A percentile compares a stretch with the other conserved stretches of the same genome.
These are phyloP conservation scores for Candoia aspera DNA, from an alignment of 2,113 vertebrate species.

Conservation along the genomic window DNA sequence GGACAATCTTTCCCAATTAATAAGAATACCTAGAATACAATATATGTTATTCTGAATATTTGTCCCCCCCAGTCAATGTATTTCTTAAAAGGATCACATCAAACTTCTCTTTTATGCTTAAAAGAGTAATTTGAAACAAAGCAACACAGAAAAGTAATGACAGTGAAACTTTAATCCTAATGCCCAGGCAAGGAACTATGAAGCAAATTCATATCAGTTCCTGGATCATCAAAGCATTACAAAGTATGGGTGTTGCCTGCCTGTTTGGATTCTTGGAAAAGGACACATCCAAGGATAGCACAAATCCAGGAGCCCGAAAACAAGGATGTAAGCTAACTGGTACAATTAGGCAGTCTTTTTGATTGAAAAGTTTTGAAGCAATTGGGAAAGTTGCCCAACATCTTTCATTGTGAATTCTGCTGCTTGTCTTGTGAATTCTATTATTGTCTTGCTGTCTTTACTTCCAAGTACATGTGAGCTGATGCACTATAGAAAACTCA, in stretches of 20 bases:
- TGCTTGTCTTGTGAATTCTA: neutral
- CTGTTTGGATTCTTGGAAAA: neutral
- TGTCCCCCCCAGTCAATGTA: neutral
- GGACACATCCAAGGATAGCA: neutral
- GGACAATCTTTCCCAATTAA: constrained; percentile 75
- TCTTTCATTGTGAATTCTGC: neutral
- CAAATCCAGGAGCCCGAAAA: neutral
- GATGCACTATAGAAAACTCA: neutral
- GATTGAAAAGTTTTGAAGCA: neutral
- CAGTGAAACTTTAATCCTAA: neutral
- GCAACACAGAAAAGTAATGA: neutral
- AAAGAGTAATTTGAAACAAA: neutral
- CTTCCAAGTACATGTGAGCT: neutral
- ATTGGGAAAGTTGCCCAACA: neutral
- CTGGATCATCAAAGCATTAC: neutral
- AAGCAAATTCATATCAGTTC: neutral
- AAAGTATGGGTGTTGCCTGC: neutral
- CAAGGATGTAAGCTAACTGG: neutral
- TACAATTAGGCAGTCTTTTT: neutral
- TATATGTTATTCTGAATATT: neutral
- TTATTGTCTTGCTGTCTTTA: neutral
- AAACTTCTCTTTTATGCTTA: neutral
- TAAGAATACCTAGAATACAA: constrained; percentile 72
- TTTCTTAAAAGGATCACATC: neutral
- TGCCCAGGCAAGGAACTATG: neutral